phyloP scores from a whole-genome alignment of 2,797 vertebrate species.

The Fringilla coelebs region DNA sequence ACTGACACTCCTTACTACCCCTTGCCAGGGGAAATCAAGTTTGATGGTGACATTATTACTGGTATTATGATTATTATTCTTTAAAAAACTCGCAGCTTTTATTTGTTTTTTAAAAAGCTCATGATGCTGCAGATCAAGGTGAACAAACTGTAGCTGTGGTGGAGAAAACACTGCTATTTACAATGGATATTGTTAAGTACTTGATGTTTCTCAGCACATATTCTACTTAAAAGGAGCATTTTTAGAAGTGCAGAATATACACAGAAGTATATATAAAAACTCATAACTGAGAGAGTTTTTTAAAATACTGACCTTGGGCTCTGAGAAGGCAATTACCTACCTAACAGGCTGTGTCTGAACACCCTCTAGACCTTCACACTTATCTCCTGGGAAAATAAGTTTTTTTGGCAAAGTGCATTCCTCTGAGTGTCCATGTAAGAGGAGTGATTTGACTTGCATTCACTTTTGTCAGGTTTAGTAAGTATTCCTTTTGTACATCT shows the following conservation, averaged over 20 bases:
- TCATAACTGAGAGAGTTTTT: background rate
- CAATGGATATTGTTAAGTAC: background rate
- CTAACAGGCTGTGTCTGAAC: background rate
- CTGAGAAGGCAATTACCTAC: background rate
- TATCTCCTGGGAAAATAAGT: background rate
- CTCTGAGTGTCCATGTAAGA: background rate
- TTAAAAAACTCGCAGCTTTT: background rate
- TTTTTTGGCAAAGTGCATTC: background rate
- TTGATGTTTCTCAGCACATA: background rate
- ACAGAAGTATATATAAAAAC: background rate
- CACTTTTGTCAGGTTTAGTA: background rate
- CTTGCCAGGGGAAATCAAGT: background rate
- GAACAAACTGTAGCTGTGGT: background rate
- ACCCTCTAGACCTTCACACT: background rate
- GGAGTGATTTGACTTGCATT: background rate
- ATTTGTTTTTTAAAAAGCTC: background rate
- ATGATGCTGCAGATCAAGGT: background rate
- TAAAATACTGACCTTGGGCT: background rate
- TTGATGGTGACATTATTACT: background rate
- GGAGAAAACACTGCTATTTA: background rate
- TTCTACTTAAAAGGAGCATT: background rate
- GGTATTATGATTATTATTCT: background rate
- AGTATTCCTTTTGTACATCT: background rate
- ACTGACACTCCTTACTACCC: background rate
- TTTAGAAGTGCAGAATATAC: background rate